Evolutionary conservation across 2,888 invertebrate genomes (phyloP), one percentile per base, ranked within the genome.

Genomic region (Bellardia bayeri): DNA sequence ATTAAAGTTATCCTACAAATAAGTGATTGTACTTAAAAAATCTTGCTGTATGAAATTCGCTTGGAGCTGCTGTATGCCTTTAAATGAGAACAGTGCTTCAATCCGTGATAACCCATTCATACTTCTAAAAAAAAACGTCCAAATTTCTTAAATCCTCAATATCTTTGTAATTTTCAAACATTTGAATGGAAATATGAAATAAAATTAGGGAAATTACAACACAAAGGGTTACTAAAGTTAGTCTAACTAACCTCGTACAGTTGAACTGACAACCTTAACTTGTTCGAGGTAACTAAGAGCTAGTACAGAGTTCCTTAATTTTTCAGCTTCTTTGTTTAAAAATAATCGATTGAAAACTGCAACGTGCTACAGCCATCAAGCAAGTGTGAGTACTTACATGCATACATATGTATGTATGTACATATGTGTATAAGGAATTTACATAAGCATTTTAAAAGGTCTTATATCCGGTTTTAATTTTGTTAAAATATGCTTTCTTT

Each of bases 401-500:
- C n/a, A n/a, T n/a, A n/a, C n/a, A n/a, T n/a, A n/a, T n/a, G n/a
- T n/a, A n/a, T n/a, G n/a, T n/a, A n/a, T n/a, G n/a, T n/a, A 64
- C 6, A 42, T 33, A 49, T 51, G 71, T 51, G 30, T 75, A 58
- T 68, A 42, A 63, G 8, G 71, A 33, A 82, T 74, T 66, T 81
- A 81, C 71, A 85, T 82, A 82, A 61, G 16, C 79, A 79, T 58
- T 78, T 78, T 11, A 79, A 81, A 79, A 80, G 75, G 82, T 75
- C 84, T 86, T 85, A 72, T 85, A 88, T 80, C 86, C 86, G 85
- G 85, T 85, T 85, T 88, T 88, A 86, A 88, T 88, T 86, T 87
- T 88, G 80, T 80, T 85, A 85, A 85, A 85, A 75, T 82, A 69
- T 75, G 68, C 69, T 82, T 82, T 14, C 58, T 76, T 80, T 61